A percentile compares a stretch with the other conserved stretches of the same genome.
phyloP scores from a whole-genome alignment of 2,113 vertebrate species.

The Sylvia atricapilla region DNA sequence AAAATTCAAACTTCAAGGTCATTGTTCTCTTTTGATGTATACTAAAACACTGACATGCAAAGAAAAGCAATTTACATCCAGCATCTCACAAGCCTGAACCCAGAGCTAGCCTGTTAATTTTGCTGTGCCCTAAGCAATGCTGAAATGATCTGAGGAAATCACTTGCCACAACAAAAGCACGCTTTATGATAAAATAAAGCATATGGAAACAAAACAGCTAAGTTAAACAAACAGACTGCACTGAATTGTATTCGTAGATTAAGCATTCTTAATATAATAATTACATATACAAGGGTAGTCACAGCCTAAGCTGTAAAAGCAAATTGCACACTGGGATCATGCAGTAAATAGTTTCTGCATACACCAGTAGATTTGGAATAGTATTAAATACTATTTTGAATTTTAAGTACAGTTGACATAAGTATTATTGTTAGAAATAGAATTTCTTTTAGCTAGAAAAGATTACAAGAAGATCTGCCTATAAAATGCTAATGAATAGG shows the following conservation, averaged over 20 bases:
- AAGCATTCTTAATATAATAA: not conserved
- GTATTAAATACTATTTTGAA: not conserved
- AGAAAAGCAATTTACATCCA: not conserved
- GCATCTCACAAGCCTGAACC: not conserved
- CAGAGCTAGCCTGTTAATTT: not conserved
- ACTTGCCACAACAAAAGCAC: not conserved
- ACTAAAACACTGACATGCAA: not conserved
- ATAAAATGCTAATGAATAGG: not conserved
- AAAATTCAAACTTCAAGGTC: not conserved
- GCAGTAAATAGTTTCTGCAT: not conserved
- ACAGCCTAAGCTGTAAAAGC: not conserved
- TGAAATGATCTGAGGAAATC: conserved; percentile 7
- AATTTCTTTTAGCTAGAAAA: not conserved
- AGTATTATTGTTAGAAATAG: not conserved
- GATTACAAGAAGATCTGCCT: not conserved
- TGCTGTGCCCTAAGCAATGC: not conserved
- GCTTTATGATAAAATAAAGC: not conserved
- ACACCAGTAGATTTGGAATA: not conserved
- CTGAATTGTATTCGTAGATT: not conserved
- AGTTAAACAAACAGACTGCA: not conserved
- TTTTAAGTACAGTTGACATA: not conserved
- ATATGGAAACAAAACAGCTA: not conserved
- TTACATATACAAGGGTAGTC: not conserved
- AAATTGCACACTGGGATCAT: not conserved
- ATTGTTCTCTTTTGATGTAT: not conserved